Conservation (phyloP, 1,140 invertebrate genomes). For the Eueides isabella region DNA sequence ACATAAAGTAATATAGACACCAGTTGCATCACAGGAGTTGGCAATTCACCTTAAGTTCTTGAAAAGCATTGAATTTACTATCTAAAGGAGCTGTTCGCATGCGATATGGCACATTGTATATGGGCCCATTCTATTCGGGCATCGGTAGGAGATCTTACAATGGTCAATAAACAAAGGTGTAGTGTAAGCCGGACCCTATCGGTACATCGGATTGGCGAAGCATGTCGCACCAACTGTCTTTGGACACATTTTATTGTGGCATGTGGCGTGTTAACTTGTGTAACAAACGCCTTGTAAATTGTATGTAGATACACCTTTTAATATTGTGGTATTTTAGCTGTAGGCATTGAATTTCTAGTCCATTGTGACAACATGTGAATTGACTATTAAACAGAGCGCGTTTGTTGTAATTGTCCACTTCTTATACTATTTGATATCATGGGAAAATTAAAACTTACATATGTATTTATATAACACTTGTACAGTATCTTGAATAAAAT, state of each 20-base stretch:
- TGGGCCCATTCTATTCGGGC: conserved; percentile 54
- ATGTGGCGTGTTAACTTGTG: conserved; percentile 52
- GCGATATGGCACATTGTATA: conserved; percentile 53
- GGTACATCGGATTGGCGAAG: conserved; percentile 63
- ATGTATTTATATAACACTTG: too few species aligned
- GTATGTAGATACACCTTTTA: conserved; percentile 23
- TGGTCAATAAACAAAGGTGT: conserved; percentile 74
- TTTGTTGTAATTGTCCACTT: not conserved
- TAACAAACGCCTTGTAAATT: conserved; percentile 29
- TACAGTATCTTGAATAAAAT: too few species aligned
- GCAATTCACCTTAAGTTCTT: conserved; percentile 1
- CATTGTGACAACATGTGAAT: not conserved
- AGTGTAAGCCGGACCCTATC: conserved; percentile 66
- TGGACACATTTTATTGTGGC: conserved; percentile 66
- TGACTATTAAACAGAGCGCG: not conserved
- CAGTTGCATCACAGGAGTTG: not conserved
- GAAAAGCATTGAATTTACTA: conserved; percentile 29
- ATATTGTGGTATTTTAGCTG: conserved; percentile 8
- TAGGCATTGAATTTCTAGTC: not conserved
- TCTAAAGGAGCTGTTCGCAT: conserved; percentile 38
- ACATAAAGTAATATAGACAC: not conserved
- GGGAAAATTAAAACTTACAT: too few species aligned
- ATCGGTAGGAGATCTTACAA: conserved; percentile 57
- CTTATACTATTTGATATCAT: not conserved
- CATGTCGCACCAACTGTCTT: conserved; percentile 68